phyloP scores from a whole-genome alignment of 2,888 invertebrate genomes.

The Ferdinandea cuprea region DNA sequence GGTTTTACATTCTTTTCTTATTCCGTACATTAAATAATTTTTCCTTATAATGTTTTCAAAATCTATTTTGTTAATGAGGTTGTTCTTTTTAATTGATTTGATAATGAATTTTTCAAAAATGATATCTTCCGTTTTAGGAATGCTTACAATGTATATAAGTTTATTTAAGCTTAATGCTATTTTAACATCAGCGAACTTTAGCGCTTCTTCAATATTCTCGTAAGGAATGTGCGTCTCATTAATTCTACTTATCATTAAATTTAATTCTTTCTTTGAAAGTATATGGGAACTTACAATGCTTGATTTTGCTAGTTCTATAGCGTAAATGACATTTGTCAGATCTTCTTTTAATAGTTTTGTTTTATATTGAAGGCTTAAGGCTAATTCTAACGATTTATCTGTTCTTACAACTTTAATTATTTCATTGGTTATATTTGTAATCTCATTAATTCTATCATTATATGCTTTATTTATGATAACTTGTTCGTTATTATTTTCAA shows the following conservation, averaged over 20 bases:
- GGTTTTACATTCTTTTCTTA: too few relatives aligned
- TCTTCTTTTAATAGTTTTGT: slow-evolving; percentile 23
- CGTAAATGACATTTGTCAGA: slow-evolving; percentile 34
- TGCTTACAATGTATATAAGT: slow-evolving; percentile 50
- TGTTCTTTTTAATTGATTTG: too few relatives aligned
- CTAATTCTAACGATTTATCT: slow-evolving; percentile 3
- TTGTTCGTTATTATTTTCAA: slow-evolving; percentile 21
- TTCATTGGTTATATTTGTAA: slow-evolving; percentile 6
- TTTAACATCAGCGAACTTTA: slow-evolving; percentile 64
- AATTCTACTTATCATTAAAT: slow-evolving; percentile 21
- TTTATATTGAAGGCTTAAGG: slow-evolving; percentile 6
- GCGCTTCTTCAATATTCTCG: slow-evolving; percentile 57
- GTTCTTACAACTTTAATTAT: neutral
- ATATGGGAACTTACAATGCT: slow-evolving; percentile 47
- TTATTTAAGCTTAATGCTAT: slow-evolving; percentile 24
- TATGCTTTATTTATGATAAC: slow-evolving; percentile 12
- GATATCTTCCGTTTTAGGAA: too few relatives aligned
- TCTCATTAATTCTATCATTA: slow-evolving; percentile 6
- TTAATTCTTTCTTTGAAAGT: slow-evolving; percentile 40
- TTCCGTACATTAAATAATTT: too few relatives aligned
- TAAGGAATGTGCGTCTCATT: slow-evolving; percentile 47
- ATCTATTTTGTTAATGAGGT: too few relatives aligned
- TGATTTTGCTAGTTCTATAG: slow-evolving; percentile 39
- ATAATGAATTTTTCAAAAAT: slow-evolving; percentile 12
- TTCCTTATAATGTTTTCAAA: too few relatives aligned